Base-by-base conservation (phyloP, 2,888 invertebrate species). In the Allacma fusca region DNA sequence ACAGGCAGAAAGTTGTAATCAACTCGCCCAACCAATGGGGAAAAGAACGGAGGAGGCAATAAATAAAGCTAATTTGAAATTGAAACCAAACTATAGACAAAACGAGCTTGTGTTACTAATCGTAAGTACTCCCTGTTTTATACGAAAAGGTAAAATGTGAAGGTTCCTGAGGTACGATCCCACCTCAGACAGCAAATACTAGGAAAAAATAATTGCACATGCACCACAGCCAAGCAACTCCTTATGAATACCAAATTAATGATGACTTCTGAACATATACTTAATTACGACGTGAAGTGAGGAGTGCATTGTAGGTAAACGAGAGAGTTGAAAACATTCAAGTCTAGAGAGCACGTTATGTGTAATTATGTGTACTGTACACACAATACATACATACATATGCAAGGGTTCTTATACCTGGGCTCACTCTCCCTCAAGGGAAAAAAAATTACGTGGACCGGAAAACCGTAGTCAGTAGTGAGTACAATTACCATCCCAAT, bases 61-160 rank as follows among this genome's bases (percentile, higher is more conserved):
- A 69, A 69, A 69, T 69, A 69, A 69, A 69, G n/a, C 43, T 69
- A 69, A 43, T 69, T 69, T 72, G 26, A 77, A 70, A 65, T 65
- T 44, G 19, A 50, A 50, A 50, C 50, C 50, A 50, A n/a, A n/a
- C 50, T 34, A 34, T 34, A 16, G 19, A 50, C n/a, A 50, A 50
- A 50, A 50, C 50, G 50, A 50, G 19, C 5, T 50, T 50, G 16
- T n/a, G 19, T 50, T 50, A 50, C 50, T n/a, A 50, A 50, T 5
- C 34, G 9, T 9, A 34, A 34, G 34, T 9, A 9, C 34, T 34
- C 34, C 4, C 9, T 34, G 34, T 4, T 34, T 7, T 34, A 34
- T 7, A 34, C 5, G 9, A 34, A 34, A 34, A 34, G 34, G 34
- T 34, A 34, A 34, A 34, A 34, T 34, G 34, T 7, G 4, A 9